A percentile compares a stretch with the other conserved stretches of the same genome.
Evolutionary conservation across 2,888 invertebrate species (phyloP).

Genomic region (Andrena flavipes): DNA sequence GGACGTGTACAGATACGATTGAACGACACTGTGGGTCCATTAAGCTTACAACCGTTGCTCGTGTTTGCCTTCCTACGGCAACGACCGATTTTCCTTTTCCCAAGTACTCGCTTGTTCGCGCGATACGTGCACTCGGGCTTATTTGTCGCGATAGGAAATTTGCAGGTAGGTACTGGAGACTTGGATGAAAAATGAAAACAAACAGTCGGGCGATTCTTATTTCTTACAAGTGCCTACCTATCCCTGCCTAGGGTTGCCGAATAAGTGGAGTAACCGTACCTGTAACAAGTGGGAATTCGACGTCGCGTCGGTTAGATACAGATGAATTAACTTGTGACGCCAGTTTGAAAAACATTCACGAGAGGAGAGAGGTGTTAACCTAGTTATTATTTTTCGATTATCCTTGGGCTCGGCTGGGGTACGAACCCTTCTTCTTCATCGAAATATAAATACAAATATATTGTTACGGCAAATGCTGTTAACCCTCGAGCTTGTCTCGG

Average conservation of each 20-base stretch:
- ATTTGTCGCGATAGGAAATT: background rate
- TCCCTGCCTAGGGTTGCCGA: background rate
- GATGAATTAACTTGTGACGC: background rate
- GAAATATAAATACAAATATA: slow-evolving; percentile 16
- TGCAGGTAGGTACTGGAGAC: background rate
- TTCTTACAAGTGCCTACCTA: no score
- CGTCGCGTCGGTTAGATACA: background rate
- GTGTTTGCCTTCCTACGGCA: slow-evolving; percentile 22
- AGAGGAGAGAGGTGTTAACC: slow-evolving; percentile 29
- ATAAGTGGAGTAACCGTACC: background rate
- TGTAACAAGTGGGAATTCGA: background rate
- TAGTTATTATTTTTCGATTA: slow-evolving; percentile 53
- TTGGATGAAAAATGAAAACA: no score
- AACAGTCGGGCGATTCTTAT: no score
- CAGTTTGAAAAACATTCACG: slow-evolving; percentile 10
- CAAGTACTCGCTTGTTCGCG: background rate
- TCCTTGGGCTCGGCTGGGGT: background rate
- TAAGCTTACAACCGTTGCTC: slow-evolving; percentile 21
- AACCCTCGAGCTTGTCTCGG: background rate
- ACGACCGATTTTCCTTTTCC: background rate
- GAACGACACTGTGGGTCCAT: slow-evolving; percentile 25
- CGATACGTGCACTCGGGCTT: background rate
- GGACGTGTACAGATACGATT: slow-evolving; percentile 2
- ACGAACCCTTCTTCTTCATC: background rate
- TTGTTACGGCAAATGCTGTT: slow-evolving; percentile 20